Base-by-base conservation (phyloP, 2,113 vertebrate genomes). In the Apodemus speciosus region DNA sequence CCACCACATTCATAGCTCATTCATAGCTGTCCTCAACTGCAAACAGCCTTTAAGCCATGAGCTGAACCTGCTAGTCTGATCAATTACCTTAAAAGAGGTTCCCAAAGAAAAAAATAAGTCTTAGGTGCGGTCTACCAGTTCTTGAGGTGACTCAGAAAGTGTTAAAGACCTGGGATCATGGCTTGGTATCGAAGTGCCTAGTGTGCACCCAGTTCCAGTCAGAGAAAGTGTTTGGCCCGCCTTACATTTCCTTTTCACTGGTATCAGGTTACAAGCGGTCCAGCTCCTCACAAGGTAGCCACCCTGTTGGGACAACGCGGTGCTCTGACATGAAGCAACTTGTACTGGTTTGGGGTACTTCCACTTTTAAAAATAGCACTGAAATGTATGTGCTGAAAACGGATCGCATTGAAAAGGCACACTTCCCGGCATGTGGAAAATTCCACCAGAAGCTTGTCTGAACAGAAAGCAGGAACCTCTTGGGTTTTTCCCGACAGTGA, bases 341-440 rank as follows among this genome's bases (percentile, higher is more conserved):
- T 89, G 46, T 88, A 58, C 93, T 43, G 53, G 1, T 73, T 88
- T 88, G 92, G 93, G 97, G 95, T 85, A 90, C 85, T 96, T 97
- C 68, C 84, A 90, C 83, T 93, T 97, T 85, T 79, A 87, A 95
- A 97, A 97, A 87, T n/a, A 58, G 66, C 72, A 97, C 93, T 90
- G 94, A 88, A 89, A 94, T 49, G 40, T 89, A 88, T 97, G 90
- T 72, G 89, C 21, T 87, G 81, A 64, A 96, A 89, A 96, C 62
- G 1, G 66, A 96, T 94, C 27, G 4, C 3, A 4, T 21, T 77
- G 81, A 46, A 85, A 87, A 85, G 85, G 46, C 14, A 2, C 91
- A 97, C 97, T 98, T 98, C 95, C 97, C 93, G 96, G 94, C 25
- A 69, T 97, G 90, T 97, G 92, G 96, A 98, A 94, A 85, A 94